Conservation (phyloP, 1,140 invertebrate genomes). For the Leucophenga varia region DNA sequence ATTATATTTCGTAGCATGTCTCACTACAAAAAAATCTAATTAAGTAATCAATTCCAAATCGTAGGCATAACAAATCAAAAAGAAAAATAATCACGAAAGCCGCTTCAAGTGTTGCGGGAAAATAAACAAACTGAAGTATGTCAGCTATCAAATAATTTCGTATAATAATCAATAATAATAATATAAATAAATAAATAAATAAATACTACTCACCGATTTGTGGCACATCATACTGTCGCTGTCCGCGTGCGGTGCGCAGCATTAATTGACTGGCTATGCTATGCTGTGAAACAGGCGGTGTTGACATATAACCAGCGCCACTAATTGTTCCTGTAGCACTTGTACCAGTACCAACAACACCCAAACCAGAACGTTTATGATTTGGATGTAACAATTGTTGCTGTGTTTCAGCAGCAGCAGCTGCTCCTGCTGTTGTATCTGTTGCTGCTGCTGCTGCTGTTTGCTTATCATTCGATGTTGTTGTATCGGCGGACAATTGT, state of each 20-base stretch:
- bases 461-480: conserved; percentile 4
- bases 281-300: conserved; percentile 35
- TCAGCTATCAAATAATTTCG: too few species aligned
- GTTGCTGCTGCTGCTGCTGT: conserved; percentile 17
- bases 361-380: conserved; percentile 41
- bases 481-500: conserved; percentile 5
- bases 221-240: conserved; percentile 69
- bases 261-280: conserved; percentile 64
- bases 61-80: not conserved
- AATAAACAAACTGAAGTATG: not conserved
- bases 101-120: not conserved
- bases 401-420: conserved; percentile 14
- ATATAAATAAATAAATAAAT: too few species aligned
- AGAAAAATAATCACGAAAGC: not conserved
- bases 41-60: too few species aligned
- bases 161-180: too few species aligned
- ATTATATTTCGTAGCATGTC: too few species aligned
- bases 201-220: conserved; percentile 66
- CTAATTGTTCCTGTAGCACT: conserved; percentile 4
- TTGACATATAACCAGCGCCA: conserved; percentile 16
- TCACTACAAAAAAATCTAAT: too few species aligned
- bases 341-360: conserved; percentile 1
- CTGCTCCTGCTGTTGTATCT: not conserved
- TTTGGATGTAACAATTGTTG: conserved; percentile 33
- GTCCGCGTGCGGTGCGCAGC: conserved; percentile 65